Base-by-base conservation (phyloP, 1,140 invertebrate genomes). In the Solenopsis fugax region DNA sequence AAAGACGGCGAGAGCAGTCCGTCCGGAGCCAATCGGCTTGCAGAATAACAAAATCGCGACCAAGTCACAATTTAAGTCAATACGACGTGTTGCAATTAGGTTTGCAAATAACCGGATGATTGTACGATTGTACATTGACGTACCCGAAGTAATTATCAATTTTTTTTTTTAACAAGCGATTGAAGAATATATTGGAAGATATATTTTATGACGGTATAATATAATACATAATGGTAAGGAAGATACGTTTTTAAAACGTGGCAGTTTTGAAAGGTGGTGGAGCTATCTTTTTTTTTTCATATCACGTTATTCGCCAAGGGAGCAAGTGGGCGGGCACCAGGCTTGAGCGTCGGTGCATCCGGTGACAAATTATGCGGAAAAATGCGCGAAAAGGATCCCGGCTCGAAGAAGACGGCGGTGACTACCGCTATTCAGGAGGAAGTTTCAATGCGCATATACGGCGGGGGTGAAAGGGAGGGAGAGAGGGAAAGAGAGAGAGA, bases 281-380 rank as follows among this genome's bases (percentile, higher is more conserved):
- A 73, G 24, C 24, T 48, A 48, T 6, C 52, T 73, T 82, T 84
- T 84, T 77, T 77, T 77, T 84, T 73, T 84, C 52, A 34, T 50
- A n/a, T 37, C 69, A 60, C 80, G 24, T 84, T 84, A 73, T 82
- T 73, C 80, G 41, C 69, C 34, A 37, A 34, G 54, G 54, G 80
- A 60, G 56, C 54, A 84, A 75, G 54, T 60, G 41, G 80, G 80
- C 69, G 80, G 45, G 24, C 18, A 37, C 67, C 77, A 16, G 77
- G 64, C 62, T 75, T 54, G 80, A 75, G 45, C 54, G 48, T 24
- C 45, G 65, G 71, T 71, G 71, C 85, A 82, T 77, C 60, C 72
- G 88, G 29, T 89, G 89, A 90, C 89, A 90, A 90, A 90, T 90
- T 90, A 87, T 85, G 85, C 54, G 89, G 89, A 89, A 90, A 90